These are phyloP conservation scores for Parascotia fuliginaria DNA, from an alignment of 2,888 invertebrate species.

Conservation along the genomic window DNA sequence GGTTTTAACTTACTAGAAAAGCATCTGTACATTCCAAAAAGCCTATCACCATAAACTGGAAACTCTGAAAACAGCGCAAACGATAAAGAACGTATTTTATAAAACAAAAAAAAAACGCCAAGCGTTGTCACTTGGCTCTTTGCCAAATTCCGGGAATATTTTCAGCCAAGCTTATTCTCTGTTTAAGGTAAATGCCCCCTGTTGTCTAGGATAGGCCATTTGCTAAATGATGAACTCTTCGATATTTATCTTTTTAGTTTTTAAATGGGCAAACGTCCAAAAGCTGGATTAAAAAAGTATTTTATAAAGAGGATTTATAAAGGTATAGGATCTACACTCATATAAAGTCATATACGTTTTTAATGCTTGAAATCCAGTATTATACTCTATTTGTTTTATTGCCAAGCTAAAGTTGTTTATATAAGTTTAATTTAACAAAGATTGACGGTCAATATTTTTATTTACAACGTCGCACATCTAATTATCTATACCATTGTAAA, in stretches of 20 bases:
- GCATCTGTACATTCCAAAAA: background rate
- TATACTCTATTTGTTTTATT: too few relatives aligned
- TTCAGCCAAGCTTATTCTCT: conserved; percentile 36
- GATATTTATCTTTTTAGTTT: conserved; percentile 14
- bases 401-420: too few relatives aligned
- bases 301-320: too few relatives aligned
- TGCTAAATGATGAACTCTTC: conserved; percentile 30
- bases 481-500: too few relatives aligned
- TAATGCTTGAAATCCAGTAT: too few relatives aligned
- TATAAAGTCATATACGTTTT: too few relatives aligned
- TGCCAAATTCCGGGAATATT: conserved; percentile 41
- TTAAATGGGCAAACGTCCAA: conserved; percentile 8
- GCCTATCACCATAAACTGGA: conserved; percentile 2
- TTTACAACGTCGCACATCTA: too few relatives aligned
- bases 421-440: too few relatives aligned
- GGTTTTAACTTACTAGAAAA: background rate
- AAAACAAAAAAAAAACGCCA: conserved; percentile 20
- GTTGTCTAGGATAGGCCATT: conserved; percentile 31
- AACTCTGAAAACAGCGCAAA: conserved; percentile 13
- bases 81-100: conserved; percentile 28
- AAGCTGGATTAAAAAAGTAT: background rate
- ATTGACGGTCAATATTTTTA: too few relatives aligned
- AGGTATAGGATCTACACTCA: too few relatives aligned
- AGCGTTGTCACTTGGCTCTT: conserved; percentile 28
- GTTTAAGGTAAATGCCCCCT: conserved; percentile 44